Percentiles rank a stretch among this genome's conserved stretches.
phyloP scores from a whole-genome alignment of 2,888 invertebrate species.

The Sphecodes monilicornis region DNA sequence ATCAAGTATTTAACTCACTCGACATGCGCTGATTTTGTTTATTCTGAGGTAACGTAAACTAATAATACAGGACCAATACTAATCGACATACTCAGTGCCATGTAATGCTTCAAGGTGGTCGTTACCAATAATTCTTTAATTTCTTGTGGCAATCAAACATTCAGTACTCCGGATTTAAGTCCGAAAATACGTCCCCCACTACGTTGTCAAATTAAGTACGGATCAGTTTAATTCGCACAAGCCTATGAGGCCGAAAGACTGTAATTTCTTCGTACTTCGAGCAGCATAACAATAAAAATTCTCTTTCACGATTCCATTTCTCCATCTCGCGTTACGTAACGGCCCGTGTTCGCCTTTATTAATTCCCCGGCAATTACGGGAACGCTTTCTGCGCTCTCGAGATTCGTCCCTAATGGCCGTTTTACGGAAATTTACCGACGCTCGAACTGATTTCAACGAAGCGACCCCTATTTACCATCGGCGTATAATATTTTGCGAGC shows the following conservation, averaged over 20 bases:
- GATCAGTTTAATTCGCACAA: not conserved
- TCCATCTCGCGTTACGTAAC: not conserved
- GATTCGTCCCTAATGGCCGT: constrained; percentile 33
- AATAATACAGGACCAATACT: too few species aligned
- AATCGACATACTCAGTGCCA: too few species aligned
- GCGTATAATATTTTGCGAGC: constrained; percentile 55
- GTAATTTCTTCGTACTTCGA: not conserved
- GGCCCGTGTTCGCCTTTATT: not conserved
- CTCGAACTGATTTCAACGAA: constrained; percentile 43
- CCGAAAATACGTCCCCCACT: not conserved
- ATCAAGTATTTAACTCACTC: too few species aligned
- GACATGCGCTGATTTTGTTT: too few species aligned
- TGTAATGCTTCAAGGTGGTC: too few species aligned
- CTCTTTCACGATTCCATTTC: not conserved
- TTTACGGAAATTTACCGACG: constrained; percentile 17
- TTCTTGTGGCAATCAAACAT: too few species aligned
- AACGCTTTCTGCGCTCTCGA: constrained; percentile 30
- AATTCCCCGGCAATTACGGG: constrained; percentile 40
- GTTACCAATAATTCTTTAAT: too few species aligned
- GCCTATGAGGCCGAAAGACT: not conserved
- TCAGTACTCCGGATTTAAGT: too few species aligned
- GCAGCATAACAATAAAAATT: not conserved
- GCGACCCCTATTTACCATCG: constrained; percentile 46
- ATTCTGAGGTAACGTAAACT: too few species aligned
- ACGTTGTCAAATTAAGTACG: not conserved